phyloP scores from a whole-genome alignment of 2,113 vertebrate species.

The Osmerus mordax region DNA sequence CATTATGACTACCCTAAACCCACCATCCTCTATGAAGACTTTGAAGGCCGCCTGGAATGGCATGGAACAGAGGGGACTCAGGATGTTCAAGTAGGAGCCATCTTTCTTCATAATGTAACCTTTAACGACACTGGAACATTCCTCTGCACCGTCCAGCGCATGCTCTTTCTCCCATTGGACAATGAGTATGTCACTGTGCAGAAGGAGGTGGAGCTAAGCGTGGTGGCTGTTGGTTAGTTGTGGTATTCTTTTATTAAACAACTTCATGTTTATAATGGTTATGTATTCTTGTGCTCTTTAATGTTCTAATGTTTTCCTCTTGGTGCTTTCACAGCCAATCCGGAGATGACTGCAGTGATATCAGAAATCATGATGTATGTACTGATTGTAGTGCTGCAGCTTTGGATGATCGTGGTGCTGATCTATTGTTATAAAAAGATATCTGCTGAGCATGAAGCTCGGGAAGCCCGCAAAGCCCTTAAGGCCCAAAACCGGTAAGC shows the following conservation, averaged over 20 bases:
- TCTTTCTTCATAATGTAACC: constrained; percentile 77
- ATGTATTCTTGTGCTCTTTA: background rate
- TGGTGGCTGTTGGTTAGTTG: background rate
- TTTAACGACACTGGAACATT: constrained; percentile 80
- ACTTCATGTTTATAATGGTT: background rate
- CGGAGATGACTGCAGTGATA: constrained; percentile 78
- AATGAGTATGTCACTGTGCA: constrained; percentile 1
- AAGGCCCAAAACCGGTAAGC: constrained; percentile 69
- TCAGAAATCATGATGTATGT: constrained; percentile 90
- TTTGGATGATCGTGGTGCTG: constrained; percentile 84
- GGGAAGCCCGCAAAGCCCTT: constrained; percentile 59
- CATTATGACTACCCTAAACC: constrained; percentile 69
- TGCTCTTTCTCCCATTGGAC: background rate
- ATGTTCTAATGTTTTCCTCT: background rate
- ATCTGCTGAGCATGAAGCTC: constrained; percentile 72
- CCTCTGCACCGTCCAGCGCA: constrained; percentile 68
- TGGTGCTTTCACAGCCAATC: constrained; percentile 69
- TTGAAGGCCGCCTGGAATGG: constrained; percentile 75
- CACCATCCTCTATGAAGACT: constrained; percentile 67
- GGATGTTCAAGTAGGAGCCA: constrained; percentile 78
- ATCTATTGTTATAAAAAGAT: constrained; percentile 88
- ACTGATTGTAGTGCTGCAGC: constrained; percentile 81
- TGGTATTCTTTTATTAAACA: background rate
- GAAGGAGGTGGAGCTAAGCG: background rate
- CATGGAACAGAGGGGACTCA: constrained; percentile 68